Base-by-base conservation (phyloP, 2,888 invertebrate species). In the Agrotis clavis region DNA sequence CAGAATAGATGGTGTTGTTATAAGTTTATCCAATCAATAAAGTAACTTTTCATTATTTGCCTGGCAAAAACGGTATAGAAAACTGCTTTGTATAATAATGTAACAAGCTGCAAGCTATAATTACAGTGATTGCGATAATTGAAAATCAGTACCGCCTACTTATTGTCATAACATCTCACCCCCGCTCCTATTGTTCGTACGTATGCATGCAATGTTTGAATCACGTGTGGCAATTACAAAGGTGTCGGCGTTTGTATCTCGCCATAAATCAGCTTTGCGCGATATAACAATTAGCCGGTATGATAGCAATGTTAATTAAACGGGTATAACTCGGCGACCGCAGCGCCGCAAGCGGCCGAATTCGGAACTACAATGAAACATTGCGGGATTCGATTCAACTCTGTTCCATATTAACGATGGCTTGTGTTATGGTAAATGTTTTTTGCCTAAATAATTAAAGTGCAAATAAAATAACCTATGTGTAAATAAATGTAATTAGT, bases 231-330 rank as follows among this genome's bases (percentile, higher is more conserved):
- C 93, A 95, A 96, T 96, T 96, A 95, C 93, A 92, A 92, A 95
- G 96, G 96, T 96, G 95, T 95, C 93, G 92, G 94, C 94, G 90
- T 91, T 92, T 92, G 90, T 93, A 93, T 94, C 93, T 92, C 87
- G 92, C 90, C 86, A 95, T 96, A 96, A 96, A 96, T 96, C 96
- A 96, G 92, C 92, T 91, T 92, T 93, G 93, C 94, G 92, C 96
- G 95, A 96, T 96, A 95, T 95, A 96, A 96, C 96, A 96, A 96
- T 96, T 96, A 96, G 96, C 92, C 90, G 95, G 95, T 93, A 96
- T 95, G 95, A 94, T 94, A 94, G 94, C 94, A 95, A 96, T 96
- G 96, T 96, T 96, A 96, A 96, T 96, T 96, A 96, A 96, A 96
- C 92, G 93, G 89, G 92, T 91, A 93, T 94, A 93, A 92, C 92